These are phyloP conservation scores for Craseonycteris thonglongyai DNA, from an alignment of 2,113 vertebrate genomes.

Conservation along the genomic window DNA sequence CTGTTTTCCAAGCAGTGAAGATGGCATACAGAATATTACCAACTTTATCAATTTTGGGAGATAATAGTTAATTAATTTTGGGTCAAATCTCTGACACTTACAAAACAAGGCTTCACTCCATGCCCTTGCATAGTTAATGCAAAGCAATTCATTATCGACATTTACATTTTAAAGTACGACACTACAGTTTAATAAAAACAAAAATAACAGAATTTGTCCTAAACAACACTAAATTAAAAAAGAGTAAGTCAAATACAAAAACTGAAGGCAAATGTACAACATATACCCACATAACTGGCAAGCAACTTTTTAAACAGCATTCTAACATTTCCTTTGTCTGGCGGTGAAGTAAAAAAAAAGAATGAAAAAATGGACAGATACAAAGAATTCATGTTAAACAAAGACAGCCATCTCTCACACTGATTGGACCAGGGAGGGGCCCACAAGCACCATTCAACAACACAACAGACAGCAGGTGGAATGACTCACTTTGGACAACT, in stretches of 20 bases:
- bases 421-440: conserved; percentile 84
- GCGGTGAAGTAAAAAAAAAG: conserved; percentile 86
- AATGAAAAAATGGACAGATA: conserved; percentile 88
- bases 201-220: conserved; percentile 93
- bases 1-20: conserved; percentile 69
- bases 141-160: conserved; percentile 82
- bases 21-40: conserved; percentile 42
- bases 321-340: conserved; percentile 88
- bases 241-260: conserved; percentile 84
- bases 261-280: conserved; percentile 89
- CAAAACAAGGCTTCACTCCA: conserved; percentile 80
- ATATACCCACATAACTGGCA: conserved; percentile 91
- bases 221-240: conserved; percentile 96
- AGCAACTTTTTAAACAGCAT: conserved; percentile 88
- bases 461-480: conserved; percentile 96
- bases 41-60: conserved; percentile 65
- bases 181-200: conserved; percentile 81
- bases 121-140: conserved; percentile 86
- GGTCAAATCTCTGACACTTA: conserved; percentile 76
- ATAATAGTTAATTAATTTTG: conserved; percentile 63
- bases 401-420: conserved; percentile 96
- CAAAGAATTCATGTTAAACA: conserved; percentile 87
- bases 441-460: conserved; percentile 92
- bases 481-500: conserved; percentile 99
- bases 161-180: conserved; percentile 77